These are phyloP conservation scores for Amorpha juglandis DNA, from an alignment of 2,888 invertebrate genomes.

Conservation along the genomic window DNA sequence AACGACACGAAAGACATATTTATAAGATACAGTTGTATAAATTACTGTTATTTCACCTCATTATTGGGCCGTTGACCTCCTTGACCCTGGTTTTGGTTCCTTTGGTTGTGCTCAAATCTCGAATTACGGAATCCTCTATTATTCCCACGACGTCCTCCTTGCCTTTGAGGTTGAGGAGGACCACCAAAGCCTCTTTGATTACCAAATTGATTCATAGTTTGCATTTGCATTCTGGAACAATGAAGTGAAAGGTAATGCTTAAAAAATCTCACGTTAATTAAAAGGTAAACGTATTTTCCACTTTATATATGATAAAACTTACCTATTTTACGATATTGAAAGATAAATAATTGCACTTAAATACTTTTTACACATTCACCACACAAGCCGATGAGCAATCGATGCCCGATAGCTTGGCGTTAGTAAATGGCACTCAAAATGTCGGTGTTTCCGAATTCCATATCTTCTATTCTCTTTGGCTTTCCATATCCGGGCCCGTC, in stretches of 20 bases:
- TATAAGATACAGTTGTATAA: not conserved
- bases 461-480: not conserved
- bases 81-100: slow-evolving; percentile 62
- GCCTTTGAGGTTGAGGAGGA: slow-evolving; percentile 77
- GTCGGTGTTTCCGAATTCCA: slow-evolving; percentile 1
- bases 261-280: not conserved
- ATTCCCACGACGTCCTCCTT: slow-evolving; percentile 69
- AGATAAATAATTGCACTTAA: not conserved
- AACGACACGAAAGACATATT: not conserved
- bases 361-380: not conserved
- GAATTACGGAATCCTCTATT: slow-evolving; percentile 73
- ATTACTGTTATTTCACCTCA: slow-evolving; percentile 53
- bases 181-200: slow-evolving; percentile 77
- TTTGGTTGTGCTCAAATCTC: slow-evolving; percentile 68
- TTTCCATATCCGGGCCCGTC: not conserved
- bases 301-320: slow-evolving; percentile 11
- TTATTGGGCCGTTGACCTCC: slow-evolving; percentile 76
- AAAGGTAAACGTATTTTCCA: not conserved
- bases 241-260: slow-evolving; percentile 20
- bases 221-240: slow-evolving; percentile 67
- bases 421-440: slow-evolving; percentile 12
- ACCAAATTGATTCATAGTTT: slow-evolving; percentile 76
- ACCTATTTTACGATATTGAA: not conserved
- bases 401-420: not conserved
- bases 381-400: slow-evolving; percentile 12